phyloP scores from a whole-genome alignment of 1,140 invertebrate species.

The Theocolax elegans region DNA sequence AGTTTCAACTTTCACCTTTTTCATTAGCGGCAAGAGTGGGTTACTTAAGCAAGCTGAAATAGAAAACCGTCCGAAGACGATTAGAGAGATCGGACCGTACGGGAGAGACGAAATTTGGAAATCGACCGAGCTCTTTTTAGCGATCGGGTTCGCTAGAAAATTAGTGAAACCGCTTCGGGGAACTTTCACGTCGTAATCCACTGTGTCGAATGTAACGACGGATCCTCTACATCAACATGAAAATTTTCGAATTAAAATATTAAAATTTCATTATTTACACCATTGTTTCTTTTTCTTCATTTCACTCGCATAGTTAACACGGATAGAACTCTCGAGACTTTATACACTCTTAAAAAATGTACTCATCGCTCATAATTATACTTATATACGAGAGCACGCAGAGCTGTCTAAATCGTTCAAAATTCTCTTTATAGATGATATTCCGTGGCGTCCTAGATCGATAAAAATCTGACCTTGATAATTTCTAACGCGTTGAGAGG shows the following conservation, averaged over 20 bases:
- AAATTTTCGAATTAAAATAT: too few relatives aligned
- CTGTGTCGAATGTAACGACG: too few relatives aligned
- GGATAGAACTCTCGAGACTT: constrained; percentile 34
- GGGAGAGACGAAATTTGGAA: constrained; percentile 33
- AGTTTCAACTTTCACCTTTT: constrained; percentile 23
- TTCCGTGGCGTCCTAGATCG: constrained; percentile 48
- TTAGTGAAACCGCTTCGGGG: constrained; percentile 25
- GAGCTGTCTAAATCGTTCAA: too few relatives aligned
- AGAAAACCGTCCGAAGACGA: neutral
- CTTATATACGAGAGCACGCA: too few relatives aligned
- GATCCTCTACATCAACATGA: too few relatives aligned
- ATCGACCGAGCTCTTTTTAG: constrained; percentile 18
- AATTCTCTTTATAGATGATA: too few relatives aligned
- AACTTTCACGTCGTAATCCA: constrained; percentile 28
- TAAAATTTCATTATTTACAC: too few relatives aligned
- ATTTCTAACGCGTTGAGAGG: constrained; percentile 49
- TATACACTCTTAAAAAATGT: too few relatives aligned
- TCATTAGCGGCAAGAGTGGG: neutral
- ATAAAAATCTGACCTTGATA: constrained; percentile 57
- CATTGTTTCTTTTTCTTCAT: too few relatives aligned
- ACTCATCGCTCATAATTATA: too few relatives aligned
- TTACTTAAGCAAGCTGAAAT: neutral
- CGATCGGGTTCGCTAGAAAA: constrained; percentile 31
- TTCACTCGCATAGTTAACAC: too few relatives aligned
- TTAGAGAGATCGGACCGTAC: too few relatives aligned